phyloP scores from a whole-genome alignment of 2,113 vertebrate genomes.

The Marcusenius ussheri region DNA sequence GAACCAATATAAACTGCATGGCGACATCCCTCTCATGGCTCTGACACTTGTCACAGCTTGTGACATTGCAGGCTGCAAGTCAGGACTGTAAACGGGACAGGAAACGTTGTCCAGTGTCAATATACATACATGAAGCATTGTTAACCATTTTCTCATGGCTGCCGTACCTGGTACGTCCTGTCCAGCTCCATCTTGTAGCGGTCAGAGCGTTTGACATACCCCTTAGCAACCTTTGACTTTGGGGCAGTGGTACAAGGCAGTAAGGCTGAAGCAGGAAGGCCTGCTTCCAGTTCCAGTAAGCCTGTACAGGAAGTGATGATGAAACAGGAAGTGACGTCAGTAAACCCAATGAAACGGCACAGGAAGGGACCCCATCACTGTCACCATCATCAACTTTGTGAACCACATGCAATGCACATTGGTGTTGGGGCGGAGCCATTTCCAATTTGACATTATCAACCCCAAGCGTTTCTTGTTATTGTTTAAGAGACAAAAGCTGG shows the following conservation, averaged over 20 bases:
- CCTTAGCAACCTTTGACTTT: conserved; percentile 47
- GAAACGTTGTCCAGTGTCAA: neutral
- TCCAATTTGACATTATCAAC: neutral
- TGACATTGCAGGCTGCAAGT: neutral
- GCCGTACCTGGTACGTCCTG: conserved; percentile 70
- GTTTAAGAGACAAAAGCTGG: conserved; percentile 12
- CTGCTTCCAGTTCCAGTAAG: conserved; percentile 66
- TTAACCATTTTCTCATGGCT: neutral
- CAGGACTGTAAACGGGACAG: neutral
- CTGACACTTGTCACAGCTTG: neutral
- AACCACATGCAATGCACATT: neutral
- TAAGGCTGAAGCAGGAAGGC: conserved; percentile 55
- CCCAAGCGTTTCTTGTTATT: neutral
- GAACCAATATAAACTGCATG: neutral
- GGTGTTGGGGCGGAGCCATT: neutral
- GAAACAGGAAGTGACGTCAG: neutral
- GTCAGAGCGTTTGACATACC: conserved; percentile 53
- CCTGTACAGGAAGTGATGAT: conserved; percentile 50
- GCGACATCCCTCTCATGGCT: neutral
- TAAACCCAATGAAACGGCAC: conserved; percentile 1
- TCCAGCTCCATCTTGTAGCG: conserved; percentile 55
- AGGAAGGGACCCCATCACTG: neutral
- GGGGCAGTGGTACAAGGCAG: conserved; percentile 49
- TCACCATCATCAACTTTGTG: neutral
- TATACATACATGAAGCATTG: neutral